Conservation (phyloP, 2,797 vertebrate genomes). For the Meda fulgida region DNA sequence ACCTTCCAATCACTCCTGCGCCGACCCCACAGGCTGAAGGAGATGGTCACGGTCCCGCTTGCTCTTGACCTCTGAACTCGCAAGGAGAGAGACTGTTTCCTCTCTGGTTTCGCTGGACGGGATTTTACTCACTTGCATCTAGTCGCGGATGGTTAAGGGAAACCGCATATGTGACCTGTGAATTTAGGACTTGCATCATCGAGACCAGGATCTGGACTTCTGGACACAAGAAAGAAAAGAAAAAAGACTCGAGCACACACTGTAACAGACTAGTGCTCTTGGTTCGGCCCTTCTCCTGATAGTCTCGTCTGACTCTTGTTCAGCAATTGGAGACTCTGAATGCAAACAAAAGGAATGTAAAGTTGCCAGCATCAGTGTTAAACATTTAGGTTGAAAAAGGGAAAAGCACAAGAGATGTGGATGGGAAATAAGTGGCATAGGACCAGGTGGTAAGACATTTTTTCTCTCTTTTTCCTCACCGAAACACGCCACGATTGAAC, state of each 20-base stretch:
- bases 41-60: slow-evolving; percentile 64
- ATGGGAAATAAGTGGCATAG: slow-evolving; percentile 32
- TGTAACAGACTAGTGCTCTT: slow-evolving; percentile 50
- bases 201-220: slow-evolving; percentile 49
- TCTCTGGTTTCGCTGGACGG: slow-evolving; percentile 52
- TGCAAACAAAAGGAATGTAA: slow-evolving; percentile 49
- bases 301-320: slow-evolving; percentile 29
- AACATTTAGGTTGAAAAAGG: slow-evolving; percentile 33
- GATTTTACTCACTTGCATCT: slow-evolving; percentile 59
- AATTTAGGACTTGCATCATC: slow-evolving; percentile 41
- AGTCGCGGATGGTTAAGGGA: slow-evolving; percentile 47
- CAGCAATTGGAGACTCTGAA: slow-evolving; percentile 34
- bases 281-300: slow-evolving; percentile 16
- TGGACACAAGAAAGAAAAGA: neutral
- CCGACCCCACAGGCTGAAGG: slow-evolving; percentile 60
- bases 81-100: slow-evolving; percentile 56
- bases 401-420: slow-evolving; percentile 22
- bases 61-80: slow-evolving; percentile 60
- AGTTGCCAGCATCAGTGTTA: slow-evolving; percentile 43
- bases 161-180: slow-evolving; percentile 44
- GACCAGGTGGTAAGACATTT: slow-evolving; percentile 49
- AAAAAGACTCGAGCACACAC: slow-evolving; percentile 34
- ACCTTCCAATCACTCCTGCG: slow-evolving; percentile 59
- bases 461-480: slow-evolving; percentile 44
- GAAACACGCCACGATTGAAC: slow-evolving; percentile 4